A percentile compares a stretch with the other conserved stretches of the same genome.
phyloP scores from a whole-genome alignment of 2,888 invertebrate genomes.

The Alcis repandata region DNA sequence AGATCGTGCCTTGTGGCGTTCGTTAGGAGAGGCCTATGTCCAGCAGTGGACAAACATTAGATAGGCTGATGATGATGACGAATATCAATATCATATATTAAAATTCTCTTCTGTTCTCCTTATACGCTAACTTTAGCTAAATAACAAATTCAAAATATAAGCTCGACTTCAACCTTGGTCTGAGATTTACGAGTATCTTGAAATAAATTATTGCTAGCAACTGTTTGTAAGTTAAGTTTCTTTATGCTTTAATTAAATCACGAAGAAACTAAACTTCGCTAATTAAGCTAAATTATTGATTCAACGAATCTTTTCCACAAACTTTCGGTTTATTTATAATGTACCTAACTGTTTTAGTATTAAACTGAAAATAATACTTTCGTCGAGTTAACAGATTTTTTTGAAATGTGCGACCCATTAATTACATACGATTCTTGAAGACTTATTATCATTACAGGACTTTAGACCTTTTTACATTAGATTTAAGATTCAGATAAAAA shows the following conservation, averaged over 20 bases:
- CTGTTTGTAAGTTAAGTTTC: background rate
- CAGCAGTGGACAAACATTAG: too few species aligned
- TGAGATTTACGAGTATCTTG: background rate
- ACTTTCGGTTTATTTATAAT: conserved; percentile 9
- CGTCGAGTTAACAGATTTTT: conserved; percentile 24
- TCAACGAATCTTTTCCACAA: background rate
- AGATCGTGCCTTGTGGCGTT: too few species aligned
- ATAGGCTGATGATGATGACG: too few species aligned
- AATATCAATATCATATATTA: too few species aligned
- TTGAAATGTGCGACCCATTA: conserved; percentile 8
- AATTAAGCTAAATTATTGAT: conserved; percentile 2
- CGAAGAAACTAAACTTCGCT: conserved; percentile 2
- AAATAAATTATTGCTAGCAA: background rate
- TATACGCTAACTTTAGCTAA: too few species aligned
- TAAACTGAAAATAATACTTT: background rate
- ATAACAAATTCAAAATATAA: too few species aligned
- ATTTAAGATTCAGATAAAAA: too few species aligned
- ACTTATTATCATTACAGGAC: too few species aligned
- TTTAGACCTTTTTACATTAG: too few species aligned
- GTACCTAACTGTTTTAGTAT: background rate
- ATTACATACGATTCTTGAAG: background rate
- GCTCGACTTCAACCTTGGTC: background rate
- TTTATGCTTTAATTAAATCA: conserved; percentile 1
- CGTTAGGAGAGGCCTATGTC: too few species aligned
- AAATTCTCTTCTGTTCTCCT: too few species aligned